Percentiles rank a stretch among this genome's conserved stretches.
These are phyloP conservation scores for Chalcis sispes DNA, from an alignment of 2,888 invertebrate genomes.

Conservation along the genomic window DNA sequence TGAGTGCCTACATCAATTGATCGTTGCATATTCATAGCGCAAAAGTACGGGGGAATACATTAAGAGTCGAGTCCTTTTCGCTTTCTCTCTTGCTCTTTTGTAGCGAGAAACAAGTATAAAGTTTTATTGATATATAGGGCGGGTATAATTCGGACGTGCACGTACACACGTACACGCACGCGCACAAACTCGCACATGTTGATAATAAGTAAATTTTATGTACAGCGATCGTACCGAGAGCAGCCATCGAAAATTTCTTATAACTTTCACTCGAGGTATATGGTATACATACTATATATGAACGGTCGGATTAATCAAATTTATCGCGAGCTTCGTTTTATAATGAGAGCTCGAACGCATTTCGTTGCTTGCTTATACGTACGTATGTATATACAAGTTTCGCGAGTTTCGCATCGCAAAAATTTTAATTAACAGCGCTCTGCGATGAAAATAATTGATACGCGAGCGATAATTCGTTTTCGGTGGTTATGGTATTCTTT, in stretches of 20 bases:
- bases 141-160: not conserved
- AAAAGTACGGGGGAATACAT: constrained; percentile 40
- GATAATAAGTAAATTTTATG: not conserved
- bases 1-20: constrained; percentile 38
- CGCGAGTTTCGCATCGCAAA: too few relatives aligned
- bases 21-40: constrained; percentile 53
- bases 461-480: too few relatives aligned
- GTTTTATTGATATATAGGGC: constrained; percentile 34
- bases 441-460: not conserved
- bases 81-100: not conserved
- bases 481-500: too few relatives aligned
- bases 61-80: too few relatives aligned
- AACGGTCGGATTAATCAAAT: too few relatives aligned
- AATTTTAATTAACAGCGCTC: not conserved
- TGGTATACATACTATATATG: too few relatives aligned
- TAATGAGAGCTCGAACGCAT: too few relatives aligned
- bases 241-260: constrained; percentile 15
- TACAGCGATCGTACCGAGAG: too few relatives aligned
- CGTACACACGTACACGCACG: too few relatives aligned
- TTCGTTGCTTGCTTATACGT: too few relatives aligned
- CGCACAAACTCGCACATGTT: not conserved
- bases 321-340: too few relatives aligned
- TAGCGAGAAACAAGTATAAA: constrained; percentile 34
- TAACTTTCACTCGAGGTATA: constrained; percentile 33
- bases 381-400: too few relatives aligned